These are phyloP conservation scores for Arvicanthis niloticus DNA, from an alignment of 2,113 vertebrate genomes.

Conservation along the genomic window DNA sequence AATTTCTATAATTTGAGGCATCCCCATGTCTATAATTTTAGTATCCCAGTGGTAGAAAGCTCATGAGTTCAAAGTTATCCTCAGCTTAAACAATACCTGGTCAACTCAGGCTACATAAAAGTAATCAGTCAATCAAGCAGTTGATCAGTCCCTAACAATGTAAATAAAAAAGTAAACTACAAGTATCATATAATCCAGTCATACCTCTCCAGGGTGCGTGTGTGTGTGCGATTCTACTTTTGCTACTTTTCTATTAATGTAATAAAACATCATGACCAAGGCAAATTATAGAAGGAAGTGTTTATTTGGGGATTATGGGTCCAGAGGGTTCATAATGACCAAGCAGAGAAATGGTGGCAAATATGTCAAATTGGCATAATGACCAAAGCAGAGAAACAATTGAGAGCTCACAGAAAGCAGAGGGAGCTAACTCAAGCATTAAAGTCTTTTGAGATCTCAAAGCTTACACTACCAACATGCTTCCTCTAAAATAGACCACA, in stretches of 20 bases:
- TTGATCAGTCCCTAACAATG: background rate
- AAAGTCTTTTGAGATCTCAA: background rate
- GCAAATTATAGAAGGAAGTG: background rate
- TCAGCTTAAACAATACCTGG: background rate
- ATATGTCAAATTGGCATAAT: too few species aligned
- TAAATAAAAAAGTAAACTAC: background rate
- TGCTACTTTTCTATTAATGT: background rate
- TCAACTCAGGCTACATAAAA: background rate
- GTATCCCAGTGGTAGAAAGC: background rate
- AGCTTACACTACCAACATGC: background rate
- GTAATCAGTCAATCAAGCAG: background rate
- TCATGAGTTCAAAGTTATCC: background rate
- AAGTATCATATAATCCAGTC: background rate
- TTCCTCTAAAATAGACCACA: background rate
- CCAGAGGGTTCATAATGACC: background rate
- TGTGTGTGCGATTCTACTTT: background rate
- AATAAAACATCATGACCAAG: background rate
- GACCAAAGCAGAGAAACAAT: too few species aligned
- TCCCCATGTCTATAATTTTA: background rate
- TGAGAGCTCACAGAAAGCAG: background rate
- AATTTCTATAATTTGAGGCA: background rate
- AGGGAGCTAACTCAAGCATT: background rate
- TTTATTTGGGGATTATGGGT: background rate
- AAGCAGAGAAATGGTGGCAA: background rate
- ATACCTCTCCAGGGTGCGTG: background rate